Conservation (phyloP, 1,140 invertebrate genomes). For the Papilio glaucus region DNA sequence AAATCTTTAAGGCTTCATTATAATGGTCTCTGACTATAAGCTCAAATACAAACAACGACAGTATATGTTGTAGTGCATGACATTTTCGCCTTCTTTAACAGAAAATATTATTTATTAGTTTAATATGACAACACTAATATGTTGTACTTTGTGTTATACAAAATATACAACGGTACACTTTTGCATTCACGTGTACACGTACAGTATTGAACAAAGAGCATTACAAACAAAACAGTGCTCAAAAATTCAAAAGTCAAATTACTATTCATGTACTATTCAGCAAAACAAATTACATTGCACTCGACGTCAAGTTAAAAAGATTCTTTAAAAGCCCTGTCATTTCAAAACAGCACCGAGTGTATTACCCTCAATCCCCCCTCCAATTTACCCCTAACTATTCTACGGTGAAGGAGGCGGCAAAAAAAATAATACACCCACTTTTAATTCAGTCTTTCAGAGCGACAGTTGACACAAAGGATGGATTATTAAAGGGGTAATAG, state of each 20-base stretch:
- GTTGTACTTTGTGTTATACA: background rate
- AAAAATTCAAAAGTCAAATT: slow-evolving; percentile 45
- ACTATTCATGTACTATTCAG: slow-evolving; percentile 37
- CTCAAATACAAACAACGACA: too few species aligned
- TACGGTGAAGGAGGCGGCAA: slow-evolving; percentile 49
- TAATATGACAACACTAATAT: too few species aligned
- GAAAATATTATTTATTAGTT: too few species aligned
- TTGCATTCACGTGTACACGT: slow-evolving; percentile 1
- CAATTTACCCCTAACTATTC: slow-evolving; percentile 41
- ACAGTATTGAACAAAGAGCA: slow-evolving; percentile 31
- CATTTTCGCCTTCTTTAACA: too few species aligned
- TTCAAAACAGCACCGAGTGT: slow-evolving; percentile 54
- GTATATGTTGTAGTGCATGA: too few species aligned
- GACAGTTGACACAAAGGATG: slow-evolving; percentile 76
- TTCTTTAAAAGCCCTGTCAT: slow-evolving; percentile 65
- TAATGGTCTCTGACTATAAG: too few species aligned
- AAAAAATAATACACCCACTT: slow-evolving; percentile 73
- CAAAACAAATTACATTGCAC: slow-evolving; percentile 40
- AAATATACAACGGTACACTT: background rate
- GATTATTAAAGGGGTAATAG: slow-evolving; percentile 70
- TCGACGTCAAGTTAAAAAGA: slow-evolving; percentile 42
- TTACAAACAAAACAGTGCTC: slow-evolving; percentile 32
- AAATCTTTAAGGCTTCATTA: too few species aligned
- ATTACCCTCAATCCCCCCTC: slow-evolving; percentile 59
- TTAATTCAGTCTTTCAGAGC: slow-evolving; percentile 62